Conservation (phyloP, 53 echinoderm and acorn worm species). For the Paracentrotus lividus region DNA sequence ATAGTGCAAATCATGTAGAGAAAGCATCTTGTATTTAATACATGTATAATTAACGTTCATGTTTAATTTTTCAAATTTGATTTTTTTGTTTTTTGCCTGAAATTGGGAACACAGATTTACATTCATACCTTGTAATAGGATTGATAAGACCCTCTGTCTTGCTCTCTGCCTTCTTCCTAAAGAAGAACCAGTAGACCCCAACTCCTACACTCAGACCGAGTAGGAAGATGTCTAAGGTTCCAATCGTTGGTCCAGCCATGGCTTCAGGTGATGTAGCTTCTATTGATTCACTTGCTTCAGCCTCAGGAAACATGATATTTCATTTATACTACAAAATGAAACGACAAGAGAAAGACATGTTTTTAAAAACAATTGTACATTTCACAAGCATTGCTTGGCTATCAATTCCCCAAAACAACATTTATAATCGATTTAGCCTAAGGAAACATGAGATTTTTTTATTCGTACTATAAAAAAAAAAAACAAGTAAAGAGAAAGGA, state of each 20-base stretch:
- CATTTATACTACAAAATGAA: background rate
- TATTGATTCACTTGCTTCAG: conserved; percentile 67
- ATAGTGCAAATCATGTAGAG: too few species aligned
- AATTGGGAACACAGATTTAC: too few species aligned
- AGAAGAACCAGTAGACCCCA: conserved; percentile 98
- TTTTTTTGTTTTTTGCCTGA: too few species aligned
- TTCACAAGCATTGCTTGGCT: too few species aligned
- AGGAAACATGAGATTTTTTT: too few species aligned
- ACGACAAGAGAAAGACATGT: background rate
- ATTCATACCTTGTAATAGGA: conserved; percentile 48
- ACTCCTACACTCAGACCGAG: conserved; percentile 86
- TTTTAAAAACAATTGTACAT: background rate
- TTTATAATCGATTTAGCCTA: too few species aligned
- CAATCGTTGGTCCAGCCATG: conserved; percentile 79
- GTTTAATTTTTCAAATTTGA: too few species aligned
- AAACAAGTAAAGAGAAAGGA: too few species aligned
- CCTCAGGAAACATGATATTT: conserved; percentile 68
- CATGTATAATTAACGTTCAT: too few species aligned
- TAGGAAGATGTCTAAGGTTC: conserved; percentile 89
- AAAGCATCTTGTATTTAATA: too few species aligned
- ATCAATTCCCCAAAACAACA: too few species aligned
- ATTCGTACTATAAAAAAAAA: too few species aligned
- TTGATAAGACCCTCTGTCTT: conserved; percentile 53
- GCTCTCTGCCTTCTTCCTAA: conserved; percentile 79
- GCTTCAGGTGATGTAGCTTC: conserved; percentile 66